phyloP scores from a whole-genome alignment of 2,113 vertebrate species.

The Harpagus bidentatus region DNA sequence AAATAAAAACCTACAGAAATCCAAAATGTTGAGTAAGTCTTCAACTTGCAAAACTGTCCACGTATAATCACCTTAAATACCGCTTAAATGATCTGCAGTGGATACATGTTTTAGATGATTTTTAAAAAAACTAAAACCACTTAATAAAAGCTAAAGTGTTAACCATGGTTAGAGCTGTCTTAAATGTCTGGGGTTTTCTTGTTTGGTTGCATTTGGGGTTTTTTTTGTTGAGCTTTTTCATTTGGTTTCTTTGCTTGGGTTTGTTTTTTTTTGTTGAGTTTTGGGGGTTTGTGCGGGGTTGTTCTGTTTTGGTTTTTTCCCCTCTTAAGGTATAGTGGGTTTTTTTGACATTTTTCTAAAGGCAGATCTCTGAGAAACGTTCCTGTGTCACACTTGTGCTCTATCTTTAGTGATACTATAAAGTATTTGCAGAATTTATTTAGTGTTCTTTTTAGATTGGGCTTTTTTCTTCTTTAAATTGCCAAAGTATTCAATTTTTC shows the following conservation, averaged over 20 bases:
- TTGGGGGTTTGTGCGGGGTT: not conserved
- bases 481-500: not conserved
- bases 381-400: not conserved
- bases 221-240: not conserved
- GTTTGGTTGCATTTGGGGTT: not conserved
- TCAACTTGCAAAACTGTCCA: not conserved
- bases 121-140: not conserved
- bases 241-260: not conserved
- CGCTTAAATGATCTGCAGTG: not conserved
- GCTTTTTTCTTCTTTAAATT: not conserved
- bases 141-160: not conserved
- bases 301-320: not conserved
- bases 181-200: not conserved
- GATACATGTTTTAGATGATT: not conserved
- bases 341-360: not conserved
- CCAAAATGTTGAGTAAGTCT: not conserved
- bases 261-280: not conserved
- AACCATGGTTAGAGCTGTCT: not conserved
- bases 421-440: not conserved
- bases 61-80: not conserved
- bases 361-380: not conserved
- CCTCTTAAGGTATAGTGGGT: not conserved
- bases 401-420: not conserved
- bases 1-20: not conserved
- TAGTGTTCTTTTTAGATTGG: not conserved